Percentiles rank a stretch among this genome's conserved stretches.
Evolutionary conservation across 2,113 vertebrate genomes (phyloP).

Genomic region (Channa argus): DNA sequence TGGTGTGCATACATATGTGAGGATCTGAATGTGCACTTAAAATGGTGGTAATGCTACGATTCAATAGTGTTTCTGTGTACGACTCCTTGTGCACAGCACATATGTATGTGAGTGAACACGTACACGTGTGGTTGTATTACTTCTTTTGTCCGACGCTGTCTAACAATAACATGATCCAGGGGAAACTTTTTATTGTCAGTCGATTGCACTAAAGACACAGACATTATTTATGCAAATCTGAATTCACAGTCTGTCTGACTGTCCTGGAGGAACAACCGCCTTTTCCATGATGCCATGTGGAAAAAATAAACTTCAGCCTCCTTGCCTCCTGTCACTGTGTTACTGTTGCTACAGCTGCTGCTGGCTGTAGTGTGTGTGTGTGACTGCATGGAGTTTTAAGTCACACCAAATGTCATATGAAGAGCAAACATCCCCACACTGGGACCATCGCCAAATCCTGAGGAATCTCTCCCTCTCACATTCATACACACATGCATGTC

Average conservation of each 20-base stretch:
- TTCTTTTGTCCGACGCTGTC: too few species aligned
- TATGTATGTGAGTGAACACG: too few species aligned
- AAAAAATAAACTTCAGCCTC: constrained; percentile 43
- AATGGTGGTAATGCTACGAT: constrained; percentile 8
- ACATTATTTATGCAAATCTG: not conserved
- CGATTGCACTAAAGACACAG: too few species aligned
- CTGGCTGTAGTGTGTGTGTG: constrained; percentile 17
- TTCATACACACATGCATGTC: constrained; percentile 12
- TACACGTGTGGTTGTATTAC: too few species aligned
- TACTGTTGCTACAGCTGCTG: constrained; percentile 67
- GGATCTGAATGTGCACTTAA: not conserved
- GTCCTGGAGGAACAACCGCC: constrained; percentile 52
- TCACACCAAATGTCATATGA: constrained; percentile 74
- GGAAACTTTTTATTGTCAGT: too few species aligned
- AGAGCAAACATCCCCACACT: constrained; percentile 67
- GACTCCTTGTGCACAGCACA: constrained; percentile 3
- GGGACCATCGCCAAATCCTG: constrained; percentile 60
- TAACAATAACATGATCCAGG: too few species aligned
- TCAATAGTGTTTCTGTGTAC: constrained; percentile 26
- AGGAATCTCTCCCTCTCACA: constrained; percentile 39
- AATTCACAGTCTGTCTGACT: constrained; percentile 21
- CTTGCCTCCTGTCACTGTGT: constrained; percentile 44
- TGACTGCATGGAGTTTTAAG: constrained; percentile 52
- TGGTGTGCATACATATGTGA: constrained; percentile 11
- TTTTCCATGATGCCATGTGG: constrained; percentile 57